Percentiles rank a stretch among this genome's conserved stretches.
Evolutionary conservation across 2,113 vertebrate species (phyloP).

Genomic region (Piaya cayana): DNA sequence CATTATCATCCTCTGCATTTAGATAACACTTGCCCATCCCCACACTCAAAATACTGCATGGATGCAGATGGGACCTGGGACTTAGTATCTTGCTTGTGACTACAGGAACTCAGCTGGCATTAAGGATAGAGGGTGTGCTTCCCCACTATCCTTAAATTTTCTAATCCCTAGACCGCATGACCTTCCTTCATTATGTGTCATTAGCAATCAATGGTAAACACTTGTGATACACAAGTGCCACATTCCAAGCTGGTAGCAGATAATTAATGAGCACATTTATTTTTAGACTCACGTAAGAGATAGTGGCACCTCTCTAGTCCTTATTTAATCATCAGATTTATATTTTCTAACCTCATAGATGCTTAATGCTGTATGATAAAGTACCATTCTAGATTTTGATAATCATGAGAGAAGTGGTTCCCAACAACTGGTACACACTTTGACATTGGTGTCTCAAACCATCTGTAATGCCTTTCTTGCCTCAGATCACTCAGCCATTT

Average conservation of each 20-base stretch:
- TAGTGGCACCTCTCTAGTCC: neutral
- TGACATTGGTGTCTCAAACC: neutral
- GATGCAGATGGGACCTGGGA: neutral
- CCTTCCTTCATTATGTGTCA: neutral
- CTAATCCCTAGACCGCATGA: neutral
- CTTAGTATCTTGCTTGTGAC: neutral
- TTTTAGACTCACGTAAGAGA: neutral
- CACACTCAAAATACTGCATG: neutral
- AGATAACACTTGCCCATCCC: neutral
- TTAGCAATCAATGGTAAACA: neutral
- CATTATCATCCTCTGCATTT: neutral
- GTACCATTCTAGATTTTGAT: neutral
- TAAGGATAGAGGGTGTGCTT: neutral
- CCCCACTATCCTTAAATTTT: neutral
- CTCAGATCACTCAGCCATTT: neutral
- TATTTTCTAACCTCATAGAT: neutral
- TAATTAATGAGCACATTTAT: neutral
- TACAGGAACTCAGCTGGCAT: neutral
- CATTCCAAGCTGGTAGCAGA: neutral
- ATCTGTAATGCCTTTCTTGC: neutral
- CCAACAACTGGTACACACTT: neutral
- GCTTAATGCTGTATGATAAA: neutral
- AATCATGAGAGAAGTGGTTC: neutral
- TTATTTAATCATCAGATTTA: neutral
- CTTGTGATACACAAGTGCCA: neutral